A percentile compares a stretch with the other conserved stretches of the same genome.
These are phyloP conservation scores for Aradophagus sp. DNA, from an alignment of 1,140 invertebrate species.

Conservation along the genomic window DNA sequence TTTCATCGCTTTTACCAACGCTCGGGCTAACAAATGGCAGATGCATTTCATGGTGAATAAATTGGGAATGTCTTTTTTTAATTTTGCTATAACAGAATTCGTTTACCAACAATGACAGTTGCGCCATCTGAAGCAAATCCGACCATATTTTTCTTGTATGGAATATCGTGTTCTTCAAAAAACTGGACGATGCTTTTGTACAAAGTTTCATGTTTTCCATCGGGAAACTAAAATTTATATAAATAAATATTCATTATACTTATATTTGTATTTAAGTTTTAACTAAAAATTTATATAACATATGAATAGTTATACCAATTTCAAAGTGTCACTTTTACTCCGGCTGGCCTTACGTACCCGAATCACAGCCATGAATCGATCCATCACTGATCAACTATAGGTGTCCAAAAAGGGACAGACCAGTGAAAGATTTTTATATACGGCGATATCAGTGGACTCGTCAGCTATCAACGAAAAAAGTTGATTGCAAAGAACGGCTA, in stretches of 20 bases:
- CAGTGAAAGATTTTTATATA: slow-evolving; percentile 1
- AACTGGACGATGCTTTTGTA: slow-evolving; percentile 54
- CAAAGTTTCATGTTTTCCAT: slow-evolving; percentile 17
- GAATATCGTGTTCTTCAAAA: slow-evolving; percentile 62
- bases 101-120: slow-evolving; percentile 50
- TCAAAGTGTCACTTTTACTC: too few relatives aligned
- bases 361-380: too few relatives aligned
- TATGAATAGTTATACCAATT: too few relatives aligned
- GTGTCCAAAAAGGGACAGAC: too few relatives aligned
- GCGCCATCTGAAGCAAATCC: slow-evolving; percentile 69
- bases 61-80: slow-evolving; percentile 55
- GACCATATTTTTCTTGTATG: slow-evolving; percentile 65
- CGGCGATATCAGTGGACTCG: slow-evolving; percentile 2
- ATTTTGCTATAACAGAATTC: slow-evolving; percentile 50
- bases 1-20: too few relatives aligned
- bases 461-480: slow-evolving; percentile 5
- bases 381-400: too few relatives aligned
- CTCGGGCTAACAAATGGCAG: slow-evolving; percentile 33
- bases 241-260: neutral
- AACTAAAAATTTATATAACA: too few relatives aligned
- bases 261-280: neutral
- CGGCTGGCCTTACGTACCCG: too few relatives aligned
- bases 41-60: slow-evolving; percentile 29
- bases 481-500: too few relatives aligned
- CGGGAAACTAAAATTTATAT: neutral